Percentiles rank a stretch among this genome's conserved stretches.
phyloP scores from a whole-genome alignment of 2,888 invertebrate genomes.

The Campoplex capitator region DNA sequence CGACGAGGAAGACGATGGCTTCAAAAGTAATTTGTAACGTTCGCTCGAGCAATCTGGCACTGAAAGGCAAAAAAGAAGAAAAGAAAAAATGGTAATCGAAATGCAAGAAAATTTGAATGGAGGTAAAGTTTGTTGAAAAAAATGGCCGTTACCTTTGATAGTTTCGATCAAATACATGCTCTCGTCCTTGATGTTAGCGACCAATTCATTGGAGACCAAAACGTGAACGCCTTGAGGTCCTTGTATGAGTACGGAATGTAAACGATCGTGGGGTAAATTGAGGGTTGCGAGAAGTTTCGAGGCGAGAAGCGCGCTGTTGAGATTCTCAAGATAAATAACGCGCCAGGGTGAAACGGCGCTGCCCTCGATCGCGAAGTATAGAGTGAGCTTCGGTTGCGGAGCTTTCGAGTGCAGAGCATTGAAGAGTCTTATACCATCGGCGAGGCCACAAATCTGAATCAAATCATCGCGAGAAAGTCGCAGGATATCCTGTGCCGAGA shows the following conservation, averaged over 20 bases:
- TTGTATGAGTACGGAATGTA: constrained; percentile 88
- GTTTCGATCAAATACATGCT: constrained; percentile 89
- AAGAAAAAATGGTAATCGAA: not conserved
- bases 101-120: too few species aligned
- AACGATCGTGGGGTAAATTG: constrained; percentile 79
- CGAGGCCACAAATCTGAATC: constrained; percentile 96
- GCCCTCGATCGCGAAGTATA: constrained; percentile 92
- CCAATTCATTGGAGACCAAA: constrained; percentile 93
- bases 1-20: constrained; percentile 72
- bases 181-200: constrained; percentile 93
- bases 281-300: constrained; percentile 80
- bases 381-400: constrained; percentile 91
- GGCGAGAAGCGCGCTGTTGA: constrained; percentile 79
- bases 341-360: constrained; percentile 89
- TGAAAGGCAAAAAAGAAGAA: constrained; percentile 33
- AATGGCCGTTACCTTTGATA: constrained; percentile 83
- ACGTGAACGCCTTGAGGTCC: constrained; percentile 95
- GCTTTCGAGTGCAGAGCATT: constrained; percentile 94
- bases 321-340: constrained; percentile 90
- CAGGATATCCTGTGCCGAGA: constrained; percentile 95
- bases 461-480: constrained; percentile 96
- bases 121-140: too few species aligned
- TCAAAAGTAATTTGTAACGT: constrained; percentile 81
- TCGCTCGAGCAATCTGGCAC: constrained; percentile 79
- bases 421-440: constrained; percentile 96